Percentiles rank a stretch among this genome's conserved stretches.
Conservation (phyloP, 2,797 vertebrate genomes). For the Oreochromis mossambicus region DNA sequence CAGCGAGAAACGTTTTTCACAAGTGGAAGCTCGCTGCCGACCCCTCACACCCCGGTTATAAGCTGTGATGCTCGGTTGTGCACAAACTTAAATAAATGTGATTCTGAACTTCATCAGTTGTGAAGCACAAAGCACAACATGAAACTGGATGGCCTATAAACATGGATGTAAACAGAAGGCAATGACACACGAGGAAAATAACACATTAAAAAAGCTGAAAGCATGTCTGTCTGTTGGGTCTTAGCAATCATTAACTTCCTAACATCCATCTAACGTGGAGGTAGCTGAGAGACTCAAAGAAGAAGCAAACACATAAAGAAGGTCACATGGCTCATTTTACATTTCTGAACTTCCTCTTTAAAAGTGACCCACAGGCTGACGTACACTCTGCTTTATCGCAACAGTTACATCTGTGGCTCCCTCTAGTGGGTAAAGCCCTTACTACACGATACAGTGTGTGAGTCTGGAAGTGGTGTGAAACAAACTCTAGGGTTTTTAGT, state of each 20-base stretch:
- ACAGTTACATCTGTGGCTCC: not conserved
- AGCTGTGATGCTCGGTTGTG: not conserved
- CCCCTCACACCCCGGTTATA: not conserved
- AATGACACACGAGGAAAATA: not conserved
- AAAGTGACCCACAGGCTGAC: accelerated
- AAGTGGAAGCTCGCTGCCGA: not conserved
- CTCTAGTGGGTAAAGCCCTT: not conserved
- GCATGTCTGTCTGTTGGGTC: not conserved
- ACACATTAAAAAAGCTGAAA: not conserved
- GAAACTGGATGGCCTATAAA: not conserved
- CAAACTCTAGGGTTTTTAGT: not conserved
- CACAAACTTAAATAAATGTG: not conserved
- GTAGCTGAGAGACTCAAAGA: not conserved
- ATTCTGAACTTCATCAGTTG: not conserved
- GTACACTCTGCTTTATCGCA: not conserved
- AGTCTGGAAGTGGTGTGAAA: not conserved
- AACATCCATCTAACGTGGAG: accelerated
- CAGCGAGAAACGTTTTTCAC: not conserved
- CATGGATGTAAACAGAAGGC: not conserved
- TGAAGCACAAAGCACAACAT: not conserved
- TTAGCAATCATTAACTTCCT: not conserved
- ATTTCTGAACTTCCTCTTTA: not conserved
- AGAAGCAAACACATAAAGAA: accelerated
- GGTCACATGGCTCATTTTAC: not conserved
- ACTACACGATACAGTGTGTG: not conserved